Percentiles rank a stretch among this genome's conserved stretches.
Conservation (phyloP, 2,113 vertebrate genomes). For the Muntiacus muntjak region DNA sequence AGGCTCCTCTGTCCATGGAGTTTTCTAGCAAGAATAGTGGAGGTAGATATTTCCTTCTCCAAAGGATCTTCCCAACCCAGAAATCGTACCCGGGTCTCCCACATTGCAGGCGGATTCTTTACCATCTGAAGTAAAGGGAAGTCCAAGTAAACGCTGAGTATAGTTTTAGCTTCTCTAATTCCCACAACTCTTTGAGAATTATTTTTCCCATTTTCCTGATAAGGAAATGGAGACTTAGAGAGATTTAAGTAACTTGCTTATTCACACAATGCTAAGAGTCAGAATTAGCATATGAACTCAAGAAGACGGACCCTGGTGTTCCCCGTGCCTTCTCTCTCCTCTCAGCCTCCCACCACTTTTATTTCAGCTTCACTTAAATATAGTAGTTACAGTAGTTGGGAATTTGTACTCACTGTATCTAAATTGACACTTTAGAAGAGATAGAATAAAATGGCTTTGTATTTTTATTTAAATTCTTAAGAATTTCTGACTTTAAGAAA, state of each 20-base stretch:
- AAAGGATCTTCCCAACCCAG: background rate
- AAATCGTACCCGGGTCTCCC: background rate
- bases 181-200: background rate
- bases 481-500: background rate
- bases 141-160: background rate
- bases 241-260: background rate
- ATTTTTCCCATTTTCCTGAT: background rate
- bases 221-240: background rate
- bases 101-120: background rate
- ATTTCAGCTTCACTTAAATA: background rate
- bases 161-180: background rate
- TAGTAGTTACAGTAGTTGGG: background rate
- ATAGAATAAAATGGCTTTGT: background rate
- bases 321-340: background rate
- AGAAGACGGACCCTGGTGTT: rapidly evolving
- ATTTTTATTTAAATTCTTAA: constrained; percentile 7
- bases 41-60: background rate
- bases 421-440: background rate
- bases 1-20: background rate
- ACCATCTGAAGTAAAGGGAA: background rate
- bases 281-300: background rate
- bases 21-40: background rate
- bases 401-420: background rate
- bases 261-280: background rate
- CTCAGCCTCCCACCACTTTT: background rate